These are phyloP conservation scores for Drosophila melanosoma DNA, from an alignment of 2,888 invertebrate genomes.

Conservation along the genomic window DNA sequence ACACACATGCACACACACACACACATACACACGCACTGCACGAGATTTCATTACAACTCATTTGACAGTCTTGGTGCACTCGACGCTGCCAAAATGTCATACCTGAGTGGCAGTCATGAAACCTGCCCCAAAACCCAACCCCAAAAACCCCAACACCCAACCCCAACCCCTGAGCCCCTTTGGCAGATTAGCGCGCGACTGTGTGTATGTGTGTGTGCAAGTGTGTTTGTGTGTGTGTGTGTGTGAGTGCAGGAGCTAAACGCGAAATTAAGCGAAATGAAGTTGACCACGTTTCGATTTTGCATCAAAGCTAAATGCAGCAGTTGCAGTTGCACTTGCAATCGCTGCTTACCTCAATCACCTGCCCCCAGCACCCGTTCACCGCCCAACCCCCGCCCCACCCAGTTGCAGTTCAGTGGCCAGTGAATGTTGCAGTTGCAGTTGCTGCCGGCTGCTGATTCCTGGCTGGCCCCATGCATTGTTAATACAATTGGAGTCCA, in stretches of 20 bases:
- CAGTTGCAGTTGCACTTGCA: conserved; percentile 46
- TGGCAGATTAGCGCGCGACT: conserved; percentile 71
- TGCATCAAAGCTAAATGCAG: conserved; percentile 77
- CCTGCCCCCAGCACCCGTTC: neutral
- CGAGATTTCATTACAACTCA: conserved; percentile 82
- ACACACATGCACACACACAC: conserved; percentile 16
- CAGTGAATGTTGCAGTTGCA: conserved; percentile 19
- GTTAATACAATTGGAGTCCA: conserved; percentile 79
- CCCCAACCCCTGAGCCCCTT: neutral
- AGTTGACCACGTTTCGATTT: conserved; percentile 82
- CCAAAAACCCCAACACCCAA: neutral
- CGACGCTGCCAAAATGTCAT: conserved; percentile 80
- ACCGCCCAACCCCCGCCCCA: neutral
- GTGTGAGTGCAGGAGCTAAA: conserved; percentile 42
- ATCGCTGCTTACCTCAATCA: conserved; percentile 37
- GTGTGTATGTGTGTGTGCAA: neutral
- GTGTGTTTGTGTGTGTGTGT: conserved; percentile 6
- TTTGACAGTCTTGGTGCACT: conserved; percentile 82
- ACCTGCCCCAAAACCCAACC: neutral
- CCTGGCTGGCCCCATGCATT: conserved; percentile 71
- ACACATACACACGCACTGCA: conserved; percentile 54
- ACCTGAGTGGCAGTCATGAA: conserved; percentile 68
- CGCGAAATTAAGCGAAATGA: conserved; percentile 82
- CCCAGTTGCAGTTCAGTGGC: conserved; percentile 45
- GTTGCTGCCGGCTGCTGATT: conserved; percentile 8